phyloP scores from a whole-genome alignment of 2,888 invertebrate species.

The Pachymerium ferrugineum region DNA sequence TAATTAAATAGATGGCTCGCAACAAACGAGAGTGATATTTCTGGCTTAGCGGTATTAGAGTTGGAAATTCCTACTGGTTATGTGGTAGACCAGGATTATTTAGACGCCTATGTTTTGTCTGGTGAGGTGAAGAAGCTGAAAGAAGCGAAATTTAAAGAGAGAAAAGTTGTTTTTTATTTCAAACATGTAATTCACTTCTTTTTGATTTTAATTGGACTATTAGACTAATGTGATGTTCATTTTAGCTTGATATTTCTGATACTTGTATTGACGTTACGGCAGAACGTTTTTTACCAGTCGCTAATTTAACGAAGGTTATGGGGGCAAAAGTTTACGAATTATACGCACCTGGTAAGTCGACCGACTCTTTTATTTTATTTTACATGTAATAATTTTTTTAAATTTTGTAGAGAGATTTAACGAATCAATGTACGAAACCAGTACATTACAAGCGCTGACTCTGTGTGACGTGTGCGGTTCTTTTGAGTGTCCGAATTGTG shows the following conservation, averaged over 20 bases:
- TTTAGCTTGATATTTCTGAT: constrained; percentile 71
- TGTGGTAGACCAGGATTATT: constrained; percentile 79
- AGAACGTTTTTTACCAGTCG: constrained; percentile 92
- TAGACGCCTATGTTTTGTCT: constrained; percentile 78
- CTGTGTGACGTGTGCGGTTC: constrained; percentile 93
- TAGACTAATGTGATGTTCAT: constrained; percentile 38
- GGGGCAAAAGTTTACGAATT: constrained; percentile 89
- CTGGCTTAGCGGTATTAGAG: constrained; percentile 82
- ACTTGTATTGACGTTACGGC: constrained; percentile 89
- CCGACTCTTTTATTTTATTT: too few relatives aligned
- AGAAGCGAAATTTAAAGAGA: constrained; percentile 72
- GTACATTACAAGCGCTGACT: constrained; percentile 77
- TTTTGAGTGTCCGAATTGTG: constrained; percentile 87
- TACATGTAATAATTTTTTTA: constrained; percentile 46
- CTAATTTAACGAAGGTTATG: constrained; percentile 90
- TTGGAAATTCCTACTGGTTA: constrained; percentile 85
- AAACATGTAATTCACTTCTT: constrained; percentile 62
- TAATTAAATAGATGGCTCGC: constrained; percentile 69
- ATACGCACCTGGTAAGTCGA: constrained; percentile 76
- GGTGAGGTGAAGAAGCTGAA: constrained; percentile 71
- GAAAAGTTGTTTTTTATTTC: constrained; percentile 87
- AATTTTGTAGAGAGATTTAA: constrained; percentile 74
- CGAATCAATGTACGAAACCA: constrained; percentile 81
- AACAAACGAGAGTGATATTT: constrained; percentile 67
- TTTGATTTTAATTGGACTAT: background rate